A percentile compares a stretch with the other conserved stretches of the same genome.
phyloP scores from a whole-genome alignment of 64 coral and sea anemone genomes.

The Stichodactyla mertensii region DNA sequence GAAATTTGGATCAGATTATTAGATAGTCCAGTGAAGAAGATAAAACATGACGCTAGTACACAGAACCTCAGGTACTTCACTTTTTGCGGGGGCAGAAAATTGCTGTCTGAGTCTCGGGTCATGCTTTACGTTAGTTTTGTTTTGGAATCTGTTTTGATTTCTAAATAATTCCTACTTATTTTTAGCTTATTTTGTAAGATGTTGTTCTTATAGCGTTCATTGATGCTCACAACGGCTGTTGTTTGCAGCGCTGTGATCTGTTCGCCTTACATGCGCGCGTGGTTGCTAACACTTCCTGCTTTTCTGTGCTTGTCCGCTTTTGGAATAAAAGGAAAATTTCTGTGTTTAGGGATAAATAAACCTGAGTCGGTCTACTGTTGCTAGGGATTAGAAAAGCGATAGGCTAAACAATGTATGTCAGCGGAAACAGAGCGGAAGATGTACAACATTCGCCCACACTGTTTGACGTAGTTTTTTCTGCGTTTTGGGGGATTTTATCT shows the following conservation, averaged over 20 bases:
- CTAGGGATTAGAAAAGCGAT: neutral
- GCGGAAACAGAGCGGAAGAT: neutral
- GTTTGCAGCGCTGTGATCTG: neutral
- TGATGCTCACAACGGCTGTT: neutral
- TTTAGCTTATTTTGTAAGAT: neutral
- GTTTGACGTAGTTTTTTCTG: neutral
- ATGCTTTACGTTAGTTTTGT: neutral
- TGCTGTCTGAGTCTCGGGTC: too few species aligned
- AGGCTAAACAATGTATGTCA: too few species aligned
- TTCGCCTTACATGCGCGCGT: neutral
- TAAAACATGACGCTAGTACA: neutral
- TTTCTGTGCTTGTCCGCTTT: neutral
- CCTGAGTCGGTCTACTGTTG: neutral
- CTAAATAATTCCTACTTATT: neutral
- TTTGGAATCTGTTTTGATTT: neutral
- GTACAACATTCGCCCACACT: constrained; percentile 2
- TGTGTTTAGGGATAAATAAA: neutral
- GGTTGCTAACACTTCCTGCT: neutral
- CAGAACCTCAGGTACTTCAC: neutral
- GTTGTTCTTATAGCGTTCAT: neutral
- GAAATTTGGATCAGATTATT: neutral
- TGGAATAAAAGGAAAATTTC: neutral
- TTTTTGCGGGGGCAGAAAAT: too few species aligned
- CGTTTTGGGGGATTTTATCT: neutral
- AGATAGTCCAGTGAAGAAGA: neutral